phyloP scores from a whole-genome alignment of 1,140 invertebrate species.

The Phthorimaea operculella region DNA sequence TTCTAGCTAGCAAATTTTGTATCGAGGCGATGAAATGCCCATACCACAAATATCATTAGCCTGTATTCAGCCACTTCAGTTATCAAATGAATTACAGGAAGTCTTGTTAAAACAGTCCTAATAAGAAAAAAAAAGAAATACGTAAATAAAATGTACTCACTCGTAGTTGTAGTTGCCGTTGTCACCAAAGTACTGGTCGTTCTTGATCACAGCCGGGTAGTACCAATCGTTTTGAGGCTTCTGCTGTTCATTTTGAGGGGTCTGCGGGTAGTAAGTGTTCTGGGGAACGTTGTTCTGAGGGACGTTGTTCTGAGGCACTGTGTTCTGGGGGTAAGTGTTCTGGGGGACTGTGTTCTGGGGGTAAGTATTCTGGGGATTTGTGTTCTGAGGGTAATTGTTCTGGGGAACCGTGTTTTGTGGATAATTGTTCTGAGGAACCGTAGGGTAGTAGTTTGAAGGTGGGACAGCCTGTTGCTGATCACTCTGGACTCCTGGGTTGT shows the following conservation, averaged over 20 bases:
- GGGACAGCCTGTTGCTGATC: not conserved
- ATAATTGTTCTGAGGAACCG: not conserved
- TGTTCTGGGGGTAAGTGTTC: not conserved
- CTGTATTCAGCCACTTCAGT: too few relatives aligned
- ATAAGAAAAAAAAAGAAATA: slow-evolving; percentile 3
- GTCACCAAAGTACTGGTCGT: slow-evolving; percentile 64
- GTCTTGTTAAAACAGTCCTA: too few relatives aligned
- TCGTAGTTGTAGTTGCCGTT: slow-evolving; percentile 71
- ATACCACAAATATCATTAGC: too few relatives aligned
- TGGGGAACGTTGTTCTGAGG: slow-evolving; percentile 16
- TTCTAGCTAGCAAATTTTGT: too few relatives aligned
- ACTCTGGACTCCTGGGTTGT: not conserved
- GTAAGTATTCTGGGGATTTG: slow-evolving; percentile 12
- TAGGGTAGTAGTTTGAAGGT: not conserved
- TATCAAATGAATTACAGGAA: too few relatives aligned
- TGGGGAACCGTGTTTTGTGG: not conserved
- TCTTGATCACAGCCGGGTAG: slow-evolving; percentile 64
- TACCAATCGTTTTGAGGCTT: slow-evolving; percentile 9
- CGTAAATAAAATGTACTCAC: slow-evolving; percentile 41
- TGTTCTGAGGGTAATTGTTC: not conserved
- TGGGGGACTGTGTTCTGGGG: slow-evolving; percentile 1
- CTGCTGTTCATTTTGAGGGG: slow-evolving; percentile 7
- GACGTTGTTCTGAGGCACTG: too few relatives aligned
- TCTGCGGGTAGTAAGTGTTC: slow-evolving; percentile 7
- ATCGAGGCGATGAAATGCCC: too few relatives aligned